phyloP scores from a whole-genome alignment of 2,797 vertebrate species.

The Chaetodon trifasciatus region DNA sequence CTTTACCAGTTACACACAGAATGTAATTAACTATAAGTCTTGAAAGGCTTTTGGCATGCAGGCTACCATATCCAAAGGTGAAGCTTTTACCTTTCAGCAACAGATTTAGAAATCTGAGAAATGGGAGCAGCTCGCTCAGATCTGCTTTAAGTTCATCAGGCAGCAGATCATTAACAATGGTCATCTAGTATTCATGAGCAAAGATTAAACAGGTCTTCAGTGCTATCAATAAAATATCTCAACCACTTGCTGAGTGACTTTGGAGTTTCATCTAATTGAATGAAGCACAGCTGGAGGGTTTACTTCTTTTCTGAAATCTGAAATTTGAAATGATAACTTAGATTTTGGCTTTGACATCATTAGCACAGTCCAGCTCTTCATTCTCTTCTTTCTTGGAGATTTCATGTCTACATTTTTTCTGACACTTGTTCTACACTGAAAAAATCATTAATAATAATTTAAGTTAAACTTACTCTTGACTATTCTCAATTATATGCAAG shows the following conservation, averaged over 20 bases:
- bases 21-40: background rate
- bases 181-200: slow-evolving; percentile 18
- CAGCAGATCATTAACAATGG: slow-evolving; percentile 31
- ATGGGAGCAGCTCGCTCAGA: slow-evolving; percentile 10
- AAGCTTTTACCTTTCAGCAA: slow-evolving; percentile 10
- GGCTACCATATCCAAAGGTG: background rate
- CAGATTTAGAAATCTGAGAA: slow-evolving; percentile 6
- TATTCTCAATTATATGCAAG: slow-evolving; percentile 37
- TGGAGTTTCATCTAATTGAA: slow-evolving; percentile 2
- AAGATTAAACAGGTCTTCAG: slow-evolving; percentile 40
- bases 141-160: slow-evolving; percentile 10
- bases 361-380: background rate
- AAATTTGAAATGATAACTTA: background rate
- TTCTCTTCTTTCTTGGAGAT: background rate
- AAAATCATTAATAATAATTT: background rate
- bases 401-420: background rate
- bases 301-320: background rate
- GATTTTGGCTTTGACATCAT: background rate
- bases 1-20: background rate
- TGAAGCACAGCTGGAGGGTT: background rate
- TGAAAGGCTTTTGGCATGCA: background rate
- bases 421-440: background rate
- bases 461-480: slow-evolving; percentile 9
- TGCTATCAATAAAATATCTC: slow-evolving; percentile 30
- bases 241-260: background rate